Conservation (phyloP, 2,113 vertebrate species). For the Podarcis cretensis region DNA sequence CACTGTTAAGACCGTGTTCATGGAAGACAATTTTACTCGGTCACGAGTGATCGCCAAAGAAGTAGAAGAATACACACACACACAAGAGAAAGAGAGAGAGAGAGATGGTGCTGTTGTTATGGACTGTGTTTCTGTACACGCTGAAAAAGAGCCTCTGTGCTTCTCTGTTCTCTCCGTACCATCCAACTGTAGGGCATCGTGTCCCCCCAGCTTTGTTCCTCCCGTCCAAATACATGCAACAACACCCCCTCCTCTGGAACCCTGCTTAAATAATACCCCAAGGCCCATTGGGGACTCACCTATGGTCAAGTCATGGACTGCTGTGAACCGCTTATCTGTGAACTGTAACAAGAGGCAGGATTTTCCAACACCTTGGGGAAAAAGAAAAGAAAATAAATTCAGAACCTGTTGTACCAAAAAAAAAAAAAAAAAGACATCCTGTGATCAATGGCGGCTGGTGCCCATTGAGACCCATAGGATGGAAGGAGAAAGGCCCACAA, state of each 20-base stretch:
- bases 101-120: neutral
- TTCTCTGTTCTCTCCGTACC: too few relatives aligned
- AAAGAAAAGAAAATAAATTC: conserved; percentile 9
- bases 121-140: neutral
- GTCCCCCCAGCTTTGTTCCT: neutral
- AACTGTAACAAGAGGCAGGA: conserved; percentile 94
- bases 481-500: too few relatives aligned
- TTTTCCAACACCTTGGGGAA: conserved; percentile 88
- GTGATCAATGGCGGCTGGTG: too few relatives aligned
- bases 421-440: too few relatives aligned
- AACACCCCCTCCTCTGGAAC: neutral
- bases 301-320: conserved; percentile 92
- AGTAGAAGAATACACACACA: too few relatives aligned
- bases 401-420: neutral
- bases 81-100: too few relatives aligned
- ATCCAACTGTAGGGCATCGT: neutral
- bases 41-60: too few relatives aligned
- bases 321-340: conserved; percentile 92
- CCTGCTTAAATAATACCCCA: neutral
- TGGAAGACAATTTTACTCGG: too few relatives aligned
- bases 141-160: too few relatives aligned
- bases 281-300: conserved; percentile 74
- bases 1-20: too few relatives aligned
- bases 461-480: too few relatives aligned
- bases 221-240: neutral